phyloP scores from a whole-genome alignment of 1,140 invertebrate species.

The Metopolophium dirhodum region DNA sequence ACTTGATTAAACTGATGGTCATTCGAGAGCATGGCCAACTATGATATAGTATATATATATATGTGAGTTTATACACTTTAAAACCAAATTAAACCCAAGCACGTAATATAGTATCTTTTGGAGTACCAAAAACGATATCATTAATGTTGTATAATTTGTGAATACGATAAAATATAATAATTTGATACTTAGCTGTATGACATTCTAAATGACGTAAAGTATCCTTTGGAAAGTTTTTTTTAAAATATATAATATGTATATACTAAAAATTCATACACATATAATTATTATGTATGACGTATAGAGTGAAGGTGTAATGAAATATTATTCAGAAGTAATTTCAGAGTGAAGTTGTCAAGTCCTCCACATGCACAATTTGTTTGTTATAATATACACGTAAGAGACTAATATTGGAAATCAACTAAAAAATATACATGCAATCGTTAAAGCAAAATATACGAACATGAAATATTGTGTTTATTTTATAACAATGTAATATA shows the following conservation, averaged over 20 bases:
- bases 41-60: neutral
- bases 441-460: neutral
- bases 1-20: neutral
- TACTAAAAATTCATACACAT: neutral
- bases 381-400: neutral
- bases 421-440: neutral
- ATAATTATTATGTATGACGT: neutral
- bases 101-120: neutral
- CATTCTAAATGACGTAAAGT: neutral
- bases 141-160: neutral
- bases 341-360: neutral
- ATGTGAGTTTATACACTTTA: neutral
- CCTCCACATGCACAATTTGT: neutral
- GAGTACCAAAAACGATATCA: neutral
- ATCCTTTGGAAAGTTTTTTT: neutral
- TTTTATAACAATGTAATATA: neutral
- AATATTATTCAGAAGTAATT: neutral
- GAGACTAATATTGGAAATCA: neutral
- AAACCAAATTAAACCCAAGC: neutral
- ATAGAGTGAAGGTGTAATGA: too few relatives aligned
- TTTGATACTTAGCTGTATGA: neutral
- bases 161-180: neutral
- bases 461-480: neutral
- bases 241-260: neutral
- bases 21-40: neutral